phyloP scores from a whole-genome alignment of 2,113 vertebrate species.

The Verasper variegatus region DNA sequence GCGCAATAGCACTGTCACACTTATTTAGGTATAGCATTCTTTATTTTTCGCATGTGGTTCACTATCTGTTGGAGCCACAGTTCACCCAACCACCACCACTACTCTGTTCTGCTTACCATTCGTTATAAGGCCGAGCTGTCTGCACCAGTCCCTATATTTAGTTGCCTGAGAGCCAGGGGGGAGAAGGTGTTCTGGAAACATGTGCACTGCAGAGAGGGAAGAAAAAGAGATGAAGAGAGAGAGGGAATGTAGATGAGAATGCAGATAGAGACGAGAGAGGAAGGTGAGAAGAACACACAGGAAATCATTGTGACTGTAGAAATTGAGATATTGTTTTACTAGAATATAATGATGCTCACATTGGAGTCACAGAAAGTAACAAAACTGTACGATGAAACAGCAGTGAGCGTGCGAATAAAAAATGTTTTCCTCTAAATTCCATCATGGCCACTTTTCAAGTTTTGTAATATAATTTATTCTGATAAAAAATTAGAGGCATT shows the following conservation, averaged over 20 bases:
- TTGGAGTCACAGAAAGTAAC: no score
- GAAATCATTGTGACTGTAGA: not conserved
- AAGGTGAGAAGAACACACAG: not conserved
- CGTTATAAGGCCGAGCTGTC: slow-evolving; percentile 75
- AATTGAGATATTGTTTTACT: slow-evolving; percentile 10
- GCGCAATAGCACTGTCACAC: not conserved
- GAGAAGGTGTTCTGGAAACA: slow-evolving; percentile 76
- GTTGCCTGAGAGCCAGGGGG: slow-evolving; percentile 60
- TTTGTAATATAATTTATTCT: no score
- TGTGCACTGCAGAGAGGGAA: slow-evolving; percentile 62
- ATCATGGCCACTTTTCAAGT: no score
- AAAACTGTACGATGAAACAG: no score
- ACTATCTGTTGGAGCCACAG: slow-evolving; percentile 22
- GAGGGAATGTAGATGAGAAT: slow-evolving; percentile 44
- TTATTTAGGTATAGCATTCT: not conserved
- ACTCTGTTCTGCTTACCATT: slow-evolving; percentile 67
- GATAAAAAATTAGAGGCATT: no score
- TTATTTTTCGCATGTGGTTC: slow-evolving; percentile 7
- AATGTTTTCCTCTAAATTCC: no score
- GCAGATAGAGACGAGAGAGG: slow-evolving; percentile 21
- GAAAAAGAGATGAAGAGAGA: slow-evolving; percentile 5
- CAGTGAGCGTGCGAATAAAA: no score
- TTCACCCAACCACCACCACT: slow-evolving; percentile 5
- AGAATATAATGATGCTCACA: not conserved
- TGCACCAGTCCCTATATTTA: slow-evolving; percentile 82